Evolutionary conservation across 2,888 invertebrate species (phyloP).

Genomic region (Rhorus exstirpatorius): DNA sequence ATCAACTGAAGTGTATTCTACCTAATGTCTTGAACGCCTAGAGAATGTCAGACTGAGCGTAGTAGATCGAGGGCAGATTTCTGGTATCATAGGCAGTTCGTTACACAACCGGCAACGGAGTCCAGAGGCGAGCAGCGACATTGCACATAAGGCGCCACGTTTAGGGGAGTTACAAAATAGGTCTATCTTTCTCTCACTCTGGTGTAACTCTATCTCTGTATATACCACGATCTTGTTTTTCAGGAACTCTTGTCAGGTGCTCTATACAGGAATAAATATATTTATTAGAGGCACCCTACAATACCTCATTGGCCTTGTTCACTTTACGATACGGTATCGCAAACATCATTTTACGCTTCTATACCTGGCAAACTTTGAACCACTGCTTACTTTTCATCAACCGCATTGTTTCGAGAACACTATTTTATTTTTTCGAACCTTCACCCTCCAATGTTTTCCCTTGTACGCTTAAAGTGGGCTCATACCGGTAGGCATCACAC

Average conservation of each 20-base stretch:
- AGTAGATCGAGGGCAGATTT: constrained; percentile 71
- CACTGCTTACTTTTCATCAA: background rate
- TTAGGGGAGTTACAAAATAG: constrained; percentile 73
- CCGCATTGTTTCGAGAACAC: constrained; percentile 4
- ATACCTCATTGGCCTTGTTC: constrained; percentile 71
- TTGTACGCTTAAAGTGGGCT: background rate
- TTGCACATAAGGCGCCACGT: constrained; percentile 67
- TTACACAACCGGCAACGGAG: constrained; percentile 54
- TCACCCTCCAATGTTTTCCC: background rate
- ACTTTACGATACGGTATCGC: constrained; percentile 52
- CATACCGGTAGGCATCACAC: background rate
- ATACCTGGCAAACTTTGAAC: constrained; percentile 11
- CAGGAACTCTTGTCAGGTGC: constrained; percentile 45
- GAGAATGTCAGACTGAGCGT: constrained; percentile 27
- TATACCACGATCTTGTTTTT: constrained; percentile 52
- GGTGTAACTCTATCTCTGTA: background rate
- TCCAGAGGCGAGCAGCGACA: constrained; percentile 46
- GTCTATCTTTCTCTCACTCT: constrained; percentile 24
- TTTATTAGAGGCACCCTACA: constrained; percentile 72
- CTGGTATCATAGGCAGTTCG: constrained; percentile 70
- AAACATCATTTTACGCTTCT: constrained; percentile 42
- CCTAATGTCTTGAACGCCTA: constrained; percentile 9
- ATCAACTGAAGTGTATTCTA: background rate
- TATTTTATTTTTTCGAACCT: background rate
- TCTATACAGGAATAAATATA: constrained; percentile 64